Conservation (phyloP, 2,797 vertebrate genomes). For the Lepilemur septentrionalis region DNA sequence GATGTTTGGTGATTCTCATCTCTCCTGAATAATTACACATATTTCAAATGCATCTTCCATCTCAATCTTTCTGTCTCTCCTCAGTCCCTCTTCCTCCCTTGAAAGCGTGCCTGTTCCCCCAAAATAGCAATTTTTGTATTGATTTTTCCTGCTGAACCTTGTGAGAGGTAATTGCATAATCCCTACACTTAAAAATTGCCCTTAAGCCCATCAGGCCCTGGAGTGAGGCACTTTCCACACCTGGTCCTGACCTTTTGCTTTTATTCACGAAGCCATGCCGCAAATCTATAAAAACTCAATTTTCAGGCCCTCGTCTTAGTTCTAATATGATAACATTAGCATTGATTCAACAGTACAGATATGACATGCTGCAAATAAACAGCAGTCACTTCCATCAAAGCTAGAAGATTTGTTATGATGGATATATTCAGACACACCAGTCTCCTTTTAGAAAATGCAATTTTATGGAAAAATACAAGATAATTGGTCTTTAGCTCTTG, state of each 20-base stretch:
- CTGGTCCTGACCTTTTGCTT: not conserved
- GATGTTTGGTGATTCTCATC: not conserved
- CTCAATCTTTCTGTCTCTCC: not conserved
- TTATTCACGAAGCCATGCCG: not conserved
- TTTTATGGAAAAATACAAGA: conserved; percentile 75
- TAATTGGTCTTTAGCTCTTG: conserved; percentile 76
- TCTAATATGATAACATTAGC: conserved; percentile 55
- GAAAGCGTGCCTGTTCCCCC: not conserved
- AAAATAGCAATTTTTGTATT: not conserved
- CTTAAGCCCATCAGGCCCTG: not conserved
- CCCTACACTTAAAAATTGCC: not conserved
- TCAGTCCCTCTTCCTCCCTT: not conserved
- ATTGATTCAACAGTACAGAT: conserved; percentile 58
- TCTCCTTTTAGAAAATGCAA: conserved; percentile 74
- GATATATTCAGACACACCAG: conserved; percentile 65
- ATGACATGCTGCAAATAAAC: conserved; percentile 71
- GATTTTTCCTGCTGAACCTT: not conserved
- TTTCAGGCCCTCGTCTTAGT: conserved; percentile 12
- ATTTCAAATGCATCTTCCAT: not conserved
- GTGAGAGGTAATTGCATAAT: not conserved
- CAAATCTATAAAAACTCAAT: conserved; percentile 53
- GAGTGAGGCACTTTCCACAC: not conserved
- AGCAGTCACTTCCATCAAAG: conserved; percentile 72
- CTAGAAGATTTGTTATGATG: conserved; percentile 68
- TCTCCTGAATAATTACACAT: conserved; percentile 8